Conservation (phyloP, 2,888 invertebrate species). For the Drosophila acutilabella region DNA sequence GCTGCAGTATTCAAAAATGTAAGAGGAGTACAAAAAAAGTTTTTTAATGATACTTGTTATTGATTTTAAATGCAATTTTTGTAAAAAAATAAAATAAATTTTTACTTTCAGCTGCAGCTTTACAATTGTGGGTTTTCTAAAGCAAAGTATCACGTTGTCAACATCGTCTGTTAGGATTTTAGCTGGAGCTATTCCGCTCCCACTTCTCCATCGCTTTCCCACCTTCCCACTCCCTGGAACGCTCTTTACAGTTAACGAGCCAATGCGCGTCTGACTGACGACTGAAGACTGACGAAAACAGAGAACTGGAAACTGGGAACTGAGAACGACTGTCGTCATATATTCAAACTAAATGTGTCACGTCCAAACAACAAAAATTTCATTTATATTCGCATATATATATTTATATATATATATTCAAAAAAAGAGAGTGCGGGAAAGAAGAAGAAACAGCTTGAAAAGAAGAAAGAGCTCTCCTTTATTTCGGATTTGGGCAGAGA, state of each 20-base stretch:
- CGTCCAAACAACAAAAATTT: slow-evolving; percentile 81
- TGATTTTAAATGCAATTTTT: too few species aligned
- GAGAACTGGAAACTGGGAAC: slow-evolving; percentile 27
- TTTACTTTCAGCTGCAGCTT: too few species aligned
- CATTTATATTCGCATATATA: slow-evolving; percentile 76
- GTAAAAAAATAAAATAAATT: too few species aligned
- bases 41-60: too few species aligned
- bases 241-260: slow-evolving; percentile 56
- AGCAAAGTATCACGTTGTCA: slow-evolving; percentile 42
- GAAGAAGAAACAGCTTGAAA: slow-evolving; percentile 22
- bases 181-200: not conserved
- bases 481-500: not conserved
- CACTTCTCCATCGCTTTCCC: not conserved
- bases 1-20: too few species aligned
- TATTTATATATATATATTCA: slow-evolving; percentile 17
- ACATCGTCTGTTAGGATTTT: slow-evolving; percentile 36
- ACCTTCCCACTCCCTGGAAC: not conserved
- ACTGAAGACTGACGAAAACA: slow-evolving; percentile 51
- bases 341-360: slow-evolving; percentile 81
- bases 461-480: not conserved
- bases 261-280: slow-evolving; percentile 70
- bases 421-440: slow-evolving; percentile 25
- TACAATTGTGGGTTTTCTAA: slow-evolving; percentile 27
- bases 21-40: too few species aligned
- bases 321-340: slow-evolving; percentile 69